These are phyloP conservation scores for Blastobasis lacticolella DNA, from an alignment of 2,888 invertebrate genomes.

Conservation along the genomic window DNA sequence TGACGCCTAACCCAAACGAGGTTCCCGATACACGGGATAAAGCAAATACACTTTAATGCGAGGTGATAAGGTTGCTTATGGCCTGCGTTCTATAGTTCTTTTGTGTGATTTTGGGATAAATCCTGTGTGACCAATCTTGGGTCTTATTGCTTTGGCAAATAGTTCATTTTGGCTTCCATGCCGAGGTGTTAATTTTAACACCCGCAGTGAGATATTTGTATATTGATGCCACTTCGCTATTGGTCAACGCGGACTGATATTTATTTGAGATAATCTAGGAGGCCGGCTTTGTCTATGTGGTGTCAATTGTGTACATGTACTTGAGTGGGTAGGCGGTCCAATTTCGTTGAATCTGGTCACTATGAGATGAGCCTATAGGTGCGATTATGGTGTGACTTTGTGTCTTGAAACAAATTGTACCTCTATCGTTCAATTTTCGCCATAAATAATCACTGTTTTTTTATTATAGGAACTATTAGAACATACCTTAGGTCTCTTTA, in stretches of 20 bases:
- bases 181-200: slow-evolving; percentile 39
- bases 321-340: too few species aligned
- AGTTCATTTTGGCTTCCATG: slow-evolving; percentile 19
- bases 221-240: slow-evolving; percentile 38
- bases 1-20: slow-evolving; percentile 52
- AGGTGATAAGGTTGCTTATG: slow-evolving; percentile 22
- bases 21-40: slow-evolving; percentile 11
- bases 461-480: too few species aligned
- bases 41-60: slow-evolving; percentile 22
- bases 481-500: too few species aligned
- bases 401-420: too few species aligned
- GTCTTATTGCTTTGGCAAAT: slow-evolving; percentile 3
- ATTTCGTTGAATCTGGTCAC: too few species aligned
- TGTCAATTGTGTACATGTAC: not conserved
- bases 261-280: slow-evolving; percentile 4
- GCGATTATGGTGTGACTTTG: too few species aligned
- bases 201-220: slow-evolving; percentile 46
- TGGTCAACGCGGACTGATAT: slow-evolving; percentile 33
- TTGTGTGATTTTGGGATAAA: slow-evolving; percentile 18
- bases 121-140: slow-evolving; percentile 12
- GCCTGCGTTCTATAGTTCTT: slow-evolving; percentile 14
- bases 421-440: too few species aligned
- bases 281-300: not conserved
- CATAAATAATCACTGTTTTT: too few species aligned
- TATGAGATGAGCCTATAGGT: too few species aligned